Evolutionary conservation across 2,113 vertebrate genomes (phyloP), one percentile per base, ranked within the genome.

Genomic region (Harpagus bidentatus): DNA sequence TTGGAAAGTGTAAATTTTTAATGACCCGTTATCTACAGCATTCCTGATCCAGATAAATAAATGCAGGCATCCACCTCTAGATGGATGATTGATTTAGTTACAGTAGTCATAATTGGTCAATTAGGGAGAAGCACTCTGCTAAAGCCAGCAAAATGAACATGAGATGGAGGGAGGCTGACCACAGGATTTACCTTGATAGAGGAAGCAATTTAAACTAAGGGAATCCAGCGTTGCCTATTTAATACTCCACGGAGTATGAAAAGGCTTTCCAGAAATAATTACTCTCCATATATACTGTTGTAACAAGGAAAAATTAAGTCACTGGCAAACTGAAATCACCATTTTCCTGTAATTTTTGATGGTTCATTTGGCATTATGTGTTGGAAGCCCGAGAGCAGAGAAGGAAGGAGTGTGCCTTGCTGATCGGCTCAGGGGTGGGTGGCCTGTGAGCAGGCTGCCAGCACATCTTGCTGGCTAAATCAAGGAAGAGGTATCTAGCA

Each of bases 231-330:
- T 31, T 86, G 69, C 73, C 71, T 88, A 88, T 95, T 94, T 97
- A 96, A 96, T 97, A 93, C 62, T 95, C 70, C 36, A 59, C 61
- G 59, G 73, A 82, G 69, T 96, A 91, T 96, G 93, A 97, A 96
- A 96, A 96, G 70, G 56, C 89, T 94, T 93, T 71, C 53, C 83
- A 93, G 80, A 97, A 94, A 96, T 96, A 92, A 72, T 94, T 96
- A 40, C 28, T 86, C 59, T 88, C 48, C 72, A 15, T 79, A 28
- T 42, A 69, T 36, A 52, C 14, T 40, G 11, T 62, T 45, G 25
- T 65, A 95, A 82, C 8, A 38, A 89, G 81, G 45, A 69, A 82
- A 87, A 79, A 72, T n/a, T 59, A 82, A 86, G 52, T 45, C 16
- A 2, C 52, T 69, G 56, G 78, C 56, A 87, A 72, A 74, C 45